Evolutionary conservation across 2,113 vertebrate species (phyloP).

Genomic region (Periophthalmodon schlosseri): DNA sequence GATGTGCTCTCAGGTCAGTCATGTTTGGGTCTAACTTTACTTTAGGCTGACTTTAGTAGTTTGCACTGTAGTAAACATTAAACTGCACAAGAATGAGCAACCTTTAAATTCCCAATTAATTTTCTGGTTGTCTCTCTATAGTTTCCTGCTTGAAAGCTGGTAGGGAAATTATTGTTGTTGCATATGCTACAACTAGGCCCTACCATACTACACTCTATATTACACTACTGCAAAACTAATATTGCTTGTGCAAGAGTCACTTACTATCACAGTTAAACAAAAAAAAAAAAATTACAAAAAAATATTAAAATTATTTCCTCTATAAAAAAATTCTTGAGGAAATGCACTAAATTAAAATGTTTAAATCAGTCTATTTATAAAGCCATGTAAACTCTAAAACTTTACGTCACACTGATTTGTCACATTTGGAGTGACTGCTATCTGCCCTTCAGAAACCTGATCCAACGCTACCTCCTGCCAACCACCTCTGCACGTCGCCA

Average conservation of each 20-base stretch:
- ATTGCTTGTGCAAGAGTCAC: not conserved
- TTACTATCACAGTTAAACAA: not conserved
- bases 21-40: slow-evolving; percentile 32
- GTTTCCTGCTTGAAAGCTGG: not conserved
- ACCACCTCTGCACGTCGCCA: slow-evolving; percentile 51
- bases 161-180: not conserved
- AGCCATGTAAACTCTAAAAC: not conserved
- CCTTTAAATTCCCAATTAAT: not conserved
- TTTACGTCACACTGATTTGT: not conserved
- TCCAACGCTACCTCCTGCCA: slow-evolving; percentile 39
- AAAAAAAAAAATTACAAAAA: not conserved
- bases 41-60: slow-evolving; percentile 8
- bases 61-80: slow-evolving; percentile 1
- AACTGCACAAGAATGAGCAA: not conserved
- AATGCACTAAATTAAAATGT: not conserved
- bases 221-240: not conserved
- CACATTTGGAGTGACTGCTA: slow-evolving; percentile 23
- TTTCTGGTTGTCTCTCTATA: not conserved
- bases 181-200: not conserved
- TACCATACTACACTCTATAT: not conserved
- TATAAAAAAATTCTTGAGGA: not conserved
- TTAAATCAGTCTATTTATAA: not conserved
- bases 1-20: slow-evolving; percentile 39
- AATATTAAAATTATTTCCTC: not conserved
- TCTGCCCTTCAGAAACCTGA: slow-evolving; percentile 52